Conservation (phyloP, 2,113 vertebrate species). For the Phrynocephalus versicolor region DNA sequence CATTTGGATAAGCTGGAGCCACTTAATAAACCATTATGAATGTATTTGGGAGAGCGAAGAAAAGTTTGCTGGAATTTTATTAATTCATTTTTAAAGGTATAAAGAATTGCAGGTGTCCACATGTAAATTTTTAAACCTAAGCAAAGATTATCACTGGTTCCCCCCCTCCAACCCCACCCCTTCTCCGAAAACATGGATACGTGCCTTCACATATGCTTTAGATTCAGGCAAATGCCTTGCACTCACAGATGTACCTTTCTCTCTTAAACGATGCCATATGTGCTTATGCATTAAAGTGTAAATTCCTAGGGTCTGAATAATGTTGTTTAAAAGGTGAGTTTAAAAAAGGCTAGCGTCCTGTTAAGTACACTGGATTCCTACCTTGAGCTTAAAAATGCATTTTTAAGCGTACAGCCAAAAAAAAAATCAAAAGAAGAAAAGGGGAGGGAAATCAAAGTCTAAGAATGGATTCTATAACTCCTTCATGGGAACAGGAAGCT, state of each 20-base stretch:
- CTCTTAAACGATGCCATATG: conserved; percentile 46
- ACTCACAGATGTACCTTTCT: conserved; percentile 51
- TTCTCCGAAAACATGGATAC: conserved; percentile 35
- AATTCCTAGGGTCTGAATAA: conserved; percentile 41
- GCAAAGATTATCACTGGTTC: neutral
- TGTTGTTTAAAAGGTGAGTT: conserved; percentile 39
- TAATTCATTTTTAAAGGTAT: conserved; percentile 23
- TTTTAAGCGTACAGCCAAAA: conserved; percentile 10
- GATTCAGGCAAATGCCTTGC: conserved; percentile 45
- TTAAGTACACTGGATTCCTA: conserved; percentile 4
- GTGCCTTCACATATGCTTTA: conserved; percentile 23
- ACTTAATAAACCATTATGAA: neutral
- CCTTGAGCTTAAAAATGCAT: neutral
- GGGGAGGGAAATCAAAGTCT: neutral
- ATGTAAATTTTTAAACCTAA: conserved; percentile 18
- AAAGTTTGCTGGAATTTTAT: neutral
- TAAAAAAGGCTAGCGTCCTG: neutral
- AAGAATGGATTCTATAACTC: neutral
- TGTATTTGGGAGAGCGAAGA: neutral
- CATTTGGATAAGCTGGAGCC: neutral
- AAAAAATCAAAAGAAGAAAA: neutral
- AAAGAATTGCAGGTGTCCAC: conserved; percentile 29
- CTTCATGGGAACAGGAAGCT: conserved; percentile 4
- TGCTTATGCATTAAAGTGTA: conserved; percentile 45
- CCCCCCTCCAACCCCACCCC: too few relatives aligned